Evolutionary conservation across 37 sponge, comb jelly and placozoan genomes (phyloP), one percentile per base, ranked within the genome.

Genomic region (Axinella damicornis): DNA sequence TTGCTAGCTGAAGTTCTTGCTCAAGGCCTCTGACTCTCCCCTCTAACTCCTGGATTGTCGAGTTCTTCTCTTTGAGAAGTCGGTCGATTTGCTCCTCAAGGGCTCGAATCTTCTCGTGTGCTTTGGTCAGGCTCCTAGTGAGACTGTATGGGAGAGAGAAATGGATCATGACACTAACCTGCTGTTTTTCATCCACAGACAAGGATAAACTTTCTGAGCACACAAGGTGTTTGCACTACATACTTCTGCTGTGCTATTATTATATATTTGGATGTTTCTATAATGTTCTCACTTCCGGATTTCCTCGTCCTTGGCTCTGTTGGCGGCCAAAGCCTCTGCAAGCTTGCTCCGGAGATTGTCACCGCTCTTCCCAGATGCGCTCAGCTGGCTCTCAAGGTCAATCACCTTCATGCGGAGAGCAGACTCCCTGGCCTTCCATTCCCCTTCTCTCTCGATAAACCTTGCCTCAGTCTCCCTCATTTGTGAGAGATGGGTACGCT

Each of bases 11-110:
- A 0, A 72, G 63, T 31, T 82, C 73, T 37, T 36, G 13, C 32
- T 82, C 61, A 17, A 61, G n/a, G 30, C 24, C 4, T 18, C 17
- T 31, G 4, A 84, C 30, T 39, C 25, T 58, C 62, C 37, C 36
- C 60, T 81, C 82, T 33, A 88, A 68, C 28, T 85, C 78, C 35
- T 58, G 57, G 39, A 91, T 61, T 0, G 65, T 54, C 21, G 54
- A 53, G 46, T 77, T 86, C 86, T 82, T 91, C 57, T 81, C 83
- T 18, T 36, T 41, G 41, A 77, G 57, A 5, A 86, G n/a, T 57
- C 77, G 68, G 33, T 82, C 78, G 1, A 91, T 32, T 27, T 68
- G 80, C 16, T 61, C 71, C 38, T 91, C 87, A 16, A 91, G 73
- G 16, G 16, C 53, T 19, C 37, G 18, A 18, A 81, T 60, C 83